These are phyloP conservation scores for Dorcus hopei DNA, from an alignment of 2,888 invertebrate species.

Conservation along the genomic window DNA sequence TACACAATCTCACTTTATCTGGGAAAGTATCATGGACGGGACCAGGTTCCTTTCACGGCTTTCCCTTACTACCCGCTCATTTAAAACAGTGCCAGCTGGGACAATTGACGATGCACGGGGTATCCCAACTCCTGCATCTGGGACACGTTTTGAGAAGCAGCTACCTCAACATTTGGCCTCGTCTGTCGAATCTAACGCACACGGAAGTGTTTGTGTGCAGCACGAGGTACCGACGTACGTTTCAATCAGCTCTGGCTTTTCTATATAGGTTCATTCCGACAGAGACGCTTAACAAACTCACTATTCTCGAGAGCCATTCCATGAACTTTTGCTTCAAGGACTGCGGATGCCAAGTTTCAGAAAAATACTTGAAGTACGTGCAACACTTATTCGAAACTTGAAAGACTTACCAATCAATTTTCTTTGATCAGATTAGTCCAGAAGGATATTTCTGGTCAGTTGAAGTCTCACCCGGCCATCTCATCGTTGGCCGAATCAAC, in stretches of 20 bases:
- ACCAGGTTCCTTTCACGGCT: conserved; percentile 79
- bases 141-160: conserved; percentile 65
- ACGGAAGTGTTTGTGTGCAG: conserved; percentile 70
- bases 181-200: conserved; percentile 49
- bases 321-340: conserved; percentile 82
- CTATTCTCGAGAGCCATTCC: conserved; percentile 73
- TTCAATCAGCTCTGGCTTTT: conserved; percentile 83
- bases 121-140: conserved; percentile 77
- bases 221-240: conserved; percentile 84
- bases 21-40: conserved; percentile 72
- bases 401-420: neutral
- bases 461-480: conserved; percentile 73
- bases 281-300: conserved; percentile 64
- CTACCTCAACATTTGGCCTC: conserved; percentile 51
- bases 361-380: conserved; percentile 55
- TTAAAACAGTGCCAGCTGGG: conserved; percentile 75
- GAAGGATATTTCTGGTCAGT: conserved; percentile 60
- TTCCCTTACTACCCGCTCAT: conserved; percentile 70
- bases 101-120: conserved; percentile 79
- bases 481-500: conserved; percentile 65
- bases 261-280: conserved; percentile 68
- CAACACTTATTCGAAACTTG: neutral
- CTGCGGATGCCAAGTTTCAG: conserved; percentile 75
- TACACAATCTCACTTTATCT: conserved; percentile 55
- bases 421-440: conserved; percentile 54